phyloP scores from a whole-genome alignment of 2,888 invertebrate species.

The Lasioglossum leucozonium region DNA sequence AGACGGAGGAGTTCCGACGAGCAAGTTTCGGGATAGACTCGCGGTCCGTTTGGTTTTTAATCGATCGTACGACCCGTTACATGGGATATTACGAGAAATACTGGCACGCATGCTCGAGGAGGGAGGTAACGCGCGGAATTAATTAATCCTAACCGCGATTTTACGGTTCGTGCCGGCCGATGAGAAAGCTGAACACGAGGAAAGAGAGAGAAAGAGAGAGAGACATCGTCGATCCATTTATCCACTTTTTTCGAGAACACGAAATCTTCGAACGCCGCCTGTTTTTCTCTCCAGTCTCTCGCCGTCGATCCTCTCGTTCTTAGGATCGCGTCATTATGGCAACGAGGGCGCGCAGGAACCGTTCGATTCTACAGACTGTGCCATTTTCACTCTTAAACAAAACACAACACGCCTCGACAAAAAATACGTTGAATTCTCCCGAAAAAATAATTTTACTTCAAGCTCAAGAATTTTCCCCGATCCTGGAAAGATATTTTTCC shows the following conservation, averaged over 20 bases:
- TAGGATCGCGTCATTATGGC: conserved; percentile 22
- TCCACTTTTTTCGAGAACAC: conserved; percentile 49
- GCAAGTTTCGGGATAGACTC: background rate
- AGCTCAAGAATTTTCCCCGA: background rate
- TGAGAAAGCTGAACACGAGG: conserved; percentile 40
- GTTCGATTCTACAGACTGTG: conserved; percentile 12
- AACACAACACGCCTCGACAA: too few species aligned
- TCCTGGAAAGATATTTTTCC: background rate
- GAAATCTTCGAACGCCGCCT: conserved; percentile 31
- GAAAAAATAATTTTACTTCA: background rate
- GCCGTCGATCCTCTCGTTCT: conserved; percentile 46
- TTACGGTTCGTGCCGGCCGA: conserved; percentile 51
- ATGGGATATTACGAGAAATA: background rate
- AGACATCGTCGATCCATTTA: conserved; percentile 62
- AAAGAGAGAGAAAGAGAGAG: conserved; percentile 11
- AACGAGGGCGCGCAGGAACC: conserved; percentile 14
- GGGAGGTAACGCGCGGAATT: conserved; percentile 39
- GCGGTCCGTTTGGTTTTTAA: background rate
- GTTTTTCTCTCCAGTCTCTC: conserved; percentile 42
- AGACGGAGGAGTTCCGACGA: background rate
- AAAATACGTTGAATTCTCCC: background rate
- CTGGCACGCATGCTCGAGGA: conserved; percentile 45
- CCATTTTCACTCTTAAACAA: background rate
- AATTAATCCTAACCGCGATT: conserved; percentile 62
- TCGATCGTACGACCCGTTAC: background rate